Percentiles rank a stretch among this genome's conserved stretches.
These are phyloP conservation scores for Sebastes trivittatus DNA, from an alignment of 2,797 vertebrate species.

Conservation along the genomic window DNA sequence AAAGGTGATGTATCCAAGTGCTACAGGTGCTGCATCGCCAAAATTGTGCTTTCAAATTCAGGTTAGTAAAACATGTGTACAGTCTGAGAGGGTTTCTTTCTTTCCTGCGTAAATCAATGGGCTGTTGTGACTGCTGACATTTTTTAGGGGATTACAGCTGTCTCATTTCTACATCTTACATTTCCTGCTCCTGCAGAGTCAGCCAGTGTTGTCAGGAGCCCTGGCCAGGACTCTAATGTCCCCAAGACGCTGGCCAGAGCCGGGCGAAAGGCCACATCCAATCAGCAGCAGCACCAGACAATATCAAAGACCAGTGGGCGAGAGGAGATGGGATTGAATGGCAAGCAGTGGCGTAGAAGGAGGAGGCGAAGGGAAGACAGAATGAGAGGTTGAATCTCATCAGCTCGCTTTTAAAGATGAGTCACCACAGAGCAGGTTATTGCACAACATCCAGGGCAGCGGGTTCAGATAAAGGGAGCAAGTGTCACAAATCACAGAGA, in stretches of 20 bases:
- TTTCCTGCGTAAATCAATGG: constrained; percentile 42
- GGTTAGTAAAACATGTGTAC: constrained; percentile 30
- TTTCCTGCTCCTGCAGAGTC: constrained; percentile 23
- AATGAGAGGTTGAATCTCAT: constrained; percentile 62
- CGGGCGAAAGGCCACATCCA: constrained; percentile 65
- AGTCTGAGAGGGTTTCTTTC: neutral
- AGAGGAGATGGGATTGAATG: constrained; percentile 52
- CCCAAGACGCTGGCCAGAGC: constrained; percentile 33
- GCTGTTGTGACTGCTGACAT: constrained; percentile 53
- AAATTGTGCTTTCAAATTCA: constrained; percentile 26
- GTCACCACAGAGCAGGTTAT: constrained; percentile 51
- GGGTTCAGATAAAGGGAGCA: constrained; percentile 43
- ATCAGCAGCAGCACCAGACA: constrained; percentile 57
- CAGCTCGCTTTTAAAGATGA: constrained; percentile 53
- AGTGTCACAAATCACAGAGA: constrained; percentile 44
- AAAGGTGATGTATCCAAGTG: constrained; percentile 43
- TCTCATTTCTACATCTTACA: constrained; percentile 56
- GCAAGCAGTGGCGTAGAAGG: constrained; percentile 18
- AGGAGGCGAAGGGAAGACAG: constrained; percentile 28
- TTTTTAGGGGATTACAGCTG: constrained; percentile 53
- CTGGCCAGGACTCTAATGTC: constrained; percentile 32
- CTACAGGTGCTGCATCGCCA: constrained; percentile 35
- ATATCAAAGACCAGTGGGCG: constrained; percentile 57
- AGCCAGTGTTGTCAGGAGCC: constrained; percentile 37
- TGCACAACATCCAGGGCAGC: constrained; percentile 42